phyloP scores from a whole-genome alignment of 2,888 invertebrate genomes.

The Hyposoter didymator region DNA sequence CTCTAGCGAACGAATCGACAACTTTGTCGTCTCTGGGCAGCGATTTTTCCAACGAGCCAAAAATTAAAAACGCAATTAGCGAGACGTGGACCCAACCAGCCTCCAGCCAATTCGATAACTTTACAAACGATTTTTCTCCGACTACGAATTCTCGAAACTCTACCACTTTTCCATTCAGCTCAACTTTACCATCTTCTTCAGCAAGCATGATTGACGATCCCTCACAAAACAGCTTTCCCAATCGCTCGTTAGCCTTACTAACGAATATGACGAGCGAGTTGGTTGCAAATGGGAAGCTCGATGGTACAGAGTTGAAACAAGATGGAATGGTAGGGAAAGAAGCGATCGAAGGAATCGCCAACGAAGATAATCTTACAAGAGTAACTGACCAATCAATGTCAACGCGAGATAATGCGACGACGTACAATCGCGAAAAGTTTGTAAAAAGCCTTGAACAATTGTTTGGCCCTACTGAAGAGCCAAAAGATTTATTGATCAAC shows the following conservation, averaged over 20 bases:
- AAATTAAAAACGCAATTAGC: not conserved
- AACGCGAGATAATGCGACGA: not conserved
- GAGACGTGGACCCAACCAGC: not conserved
- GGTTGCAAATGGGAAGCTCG: not conserved
- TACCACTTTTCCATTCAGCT: not conserved
- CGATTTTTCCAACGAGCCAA: conserved; percentile 3
- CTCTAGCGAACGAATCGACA: conserved; percentile 6
- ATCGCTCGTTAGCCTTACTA: not conserved
- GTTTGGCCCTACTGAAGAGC: conserved; percentile 45
- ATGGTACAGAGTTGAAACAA: not conserved
- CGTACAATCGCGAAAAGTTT: not conserved
- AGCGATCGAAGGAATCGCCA: not conserved
- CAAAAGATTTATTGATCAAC: not conserved
- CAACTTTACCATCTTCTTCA: not conserved
- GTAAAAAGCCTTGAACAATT: conserved; percentile 45
- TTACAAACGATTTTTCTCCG: not conserved
- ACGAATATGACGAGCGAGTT: not conserved
- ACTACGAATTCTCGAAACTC: not conserved
- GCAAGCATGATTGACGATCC: not conserved
- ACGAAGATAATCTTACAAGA: not conserved
- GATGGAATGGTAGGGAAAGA: not conserved
- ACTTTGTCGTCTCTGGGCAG: not conserved
- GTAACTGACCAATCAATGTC: not conserved
- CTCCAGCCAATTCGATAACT: not conserved
- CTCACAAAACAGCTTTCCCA: not conserved